phyloP scores from a whole-genome alignment of 2,888 invertebrate species.

The Melinopterus prodromus region DNA sequence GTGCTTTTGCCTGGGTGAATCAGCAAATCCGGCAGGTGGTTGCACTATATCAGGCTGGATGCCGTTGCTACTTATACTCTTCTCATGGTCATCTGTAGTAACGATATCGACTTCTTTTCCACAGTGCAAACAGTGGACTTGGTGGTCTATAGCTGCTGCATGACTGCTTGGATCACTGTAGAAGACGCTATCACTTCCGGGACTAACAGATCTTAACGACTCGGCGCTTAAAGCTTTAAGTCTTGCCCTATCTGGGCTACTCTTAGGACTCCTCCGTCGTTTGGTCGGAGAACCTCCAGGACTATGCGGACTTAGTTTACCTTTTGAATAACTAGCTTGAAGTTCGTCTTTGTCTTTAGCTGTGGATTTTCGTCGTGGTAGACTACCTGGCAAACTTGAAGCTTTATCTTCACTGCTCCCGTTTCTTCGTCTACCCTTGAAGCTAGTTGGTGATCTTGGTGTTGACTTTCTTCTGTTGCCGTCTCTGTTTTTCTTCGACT shows the following conservation, averaged over 20 bases:
- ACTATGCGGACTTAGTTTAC: conserved; percentile 56
- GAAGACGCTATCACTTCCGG: conserved; percentile 90
- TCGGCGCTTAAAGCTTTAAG: conserved; percentile 87
- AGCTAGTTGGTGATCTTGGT: conserved; percentile 67
- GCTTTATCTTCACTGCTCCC: conserved; percentile 49
- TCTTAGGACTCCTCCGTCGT: conserved; percentile 44
- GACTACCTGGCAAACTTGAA: conserved; percentile 60
- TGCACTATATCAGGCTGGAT: conserved; percentile 76
- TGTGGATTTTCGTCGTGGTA: conserved; percentile 70
- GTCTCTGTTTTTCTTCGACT: conserved; percentile 70
- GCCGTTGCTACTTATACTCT: conserved; percentile 46
- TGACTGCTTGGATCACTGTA: conserved; percentile 80
- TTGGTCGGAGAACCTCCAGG: conserved; percentile 64
- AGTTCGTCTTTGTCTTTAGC: conserved; percentile 56
- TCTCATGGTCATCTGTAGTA: conserved; percentile 57
- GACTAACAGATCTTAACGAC: conserved; percentile 87
- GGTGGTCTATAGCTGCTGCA: conserved; percentile 59
- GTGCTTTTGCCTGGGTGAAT: conserved; percentile 71
- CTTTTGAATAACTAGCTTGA: conserved; percentile 36
- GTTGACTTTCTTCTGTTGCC: conserved; percentile 71
- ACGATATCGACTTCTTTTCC: conserved; percentile 74
- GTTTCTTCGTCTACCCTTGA: conserved; percentile 53
- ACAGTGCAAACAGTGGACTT: conserved; percentile 81
- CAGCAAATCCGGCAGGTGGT: conserved; percentile 89
- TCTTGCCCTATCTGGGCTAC: conserved; percentile 62